Conservation (phyloP, 2,888 invertebrate genomes). For the Carpatolechia fugitivella region DNA sequence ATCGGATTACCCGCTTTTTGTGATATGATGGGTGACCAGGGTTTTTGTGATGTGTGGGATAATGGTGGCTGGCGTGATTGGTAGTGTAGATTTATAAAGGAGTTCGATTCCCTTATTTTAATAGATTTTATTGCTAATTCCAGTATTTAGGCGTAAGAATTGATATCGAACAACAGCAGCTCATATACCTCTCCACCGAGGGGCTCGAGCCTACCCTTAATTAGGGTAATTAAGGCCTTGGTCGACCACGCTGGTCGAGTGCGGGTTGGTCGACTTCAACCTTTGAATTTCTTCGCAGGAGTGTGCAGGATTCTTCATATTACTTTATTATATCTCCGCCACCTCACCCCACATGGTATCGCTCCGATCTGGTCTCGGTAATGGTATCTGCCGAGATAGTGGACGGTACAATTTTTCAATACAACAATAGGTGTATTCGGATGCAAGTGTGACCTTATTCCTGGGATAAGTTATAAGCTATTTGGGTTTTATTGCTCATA, state of each 20-base stretch:
- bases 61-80: neutral
- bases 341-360: conserved; percentile 36
- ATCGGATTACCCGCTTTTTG: conserved; percentile 38
- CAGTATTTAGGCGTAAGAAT: too few relatives aligned
- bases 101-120: too few relatives aligned
- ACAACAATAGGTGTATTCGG: conserved; percentile 68
- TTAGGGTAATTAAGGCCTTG: too few relatives aligned
- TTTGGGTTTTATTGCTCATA: too few relatives aligned
- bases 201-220: too few relatives aligned
- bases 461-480: conserved; percentile 34
- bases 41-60: conserved; percentile 10
- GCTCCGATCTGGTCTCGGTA: conserved; percentile 54
- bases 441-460: conserved; percentile 45
- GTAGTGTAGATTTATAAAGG: too few relatives aligned
- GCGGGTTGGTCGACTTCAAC: too few relatives aligned
- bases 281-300: too few relatives aligned
- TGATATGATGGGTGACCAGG: conserved; percentile 8
- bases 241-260: too few relatives aligned
- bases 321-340: neutral
- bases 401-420: conserved; percentile 64
- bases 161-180: neutral
- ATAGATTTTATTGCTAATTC: too few relatives aligned
- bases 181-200: too few relatives aligned
- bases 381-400: conserved; percentile 57
- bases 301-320: too few relatives aligned